Percentiles rank a stretch among this genome's conserved stretches.
phyloP scores from a whole-genome alignment of 1,140 invertebrate species.

The Mactra quadrangularis region DNA sequence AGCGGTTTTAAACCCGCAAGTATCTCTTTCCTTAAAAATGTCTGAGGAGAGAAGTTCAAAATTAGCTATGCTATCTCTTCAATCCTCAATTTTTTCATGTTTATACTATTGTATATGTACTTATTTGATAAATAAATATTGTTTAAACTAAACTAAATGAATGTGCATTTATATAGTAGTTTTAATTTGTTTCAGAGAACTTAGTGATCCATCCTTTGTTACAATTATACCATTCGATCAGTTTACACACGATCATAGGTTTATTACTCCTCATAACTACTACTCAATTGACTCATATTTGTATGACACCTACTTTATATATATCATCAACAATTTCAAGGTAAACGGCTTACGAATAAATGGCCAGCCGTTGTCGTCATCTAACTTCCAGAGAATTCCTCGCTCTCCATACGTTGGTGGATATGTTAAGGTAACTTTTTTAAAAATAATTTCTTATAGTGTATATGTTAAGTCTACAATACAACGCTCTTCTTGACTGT shows the following conservation, averaged over 20 bases:
- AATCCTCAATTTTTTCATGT: no score
- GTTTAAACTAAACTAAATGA: no score
- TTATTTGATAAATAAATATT: no score
- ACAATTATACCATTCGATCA: constrained; percentile 69
- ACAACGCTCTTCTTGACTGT: no score
- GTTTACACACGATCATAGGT: constrained; percentile 72
- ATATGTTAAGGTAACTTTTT: constrained; percentile 42
- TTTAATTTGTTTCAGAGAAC: constrained; percentile 32
- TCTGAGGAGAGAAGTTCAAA: no score
- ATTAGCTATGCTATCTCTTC: no score
- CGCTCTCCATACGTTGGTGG: constrained; percentile 53
- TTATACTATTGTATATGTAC: no score
- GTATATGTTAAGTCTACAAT: constrained; percentile 17
- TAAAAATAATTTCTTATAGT: no score
- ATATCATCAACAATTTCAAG: constrained; percentile 63
- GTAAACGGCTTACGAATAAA: constrained; percentile 61
- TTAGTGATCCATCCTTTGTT: constrained; percentile 69
- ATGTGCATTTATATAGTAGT: no score
- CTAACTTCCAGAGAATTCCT: constrained; percentile 46
- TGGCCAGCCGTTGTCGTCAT: constrained; percentile 43
- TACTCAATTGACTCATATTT: constrained; percentile 63
- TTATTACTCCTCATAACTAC: no score
- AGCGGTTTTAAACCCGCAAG: no score
- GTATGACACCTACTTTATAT: constrained; percentile 69
- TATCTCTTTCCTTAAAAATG: no score